A percentile compares a stretch with the other conserved stretches of the same genome.
Conservation (phyloP, 1,140 invertebrate genomes). For the Acromyrmex heyeri region DNA sequence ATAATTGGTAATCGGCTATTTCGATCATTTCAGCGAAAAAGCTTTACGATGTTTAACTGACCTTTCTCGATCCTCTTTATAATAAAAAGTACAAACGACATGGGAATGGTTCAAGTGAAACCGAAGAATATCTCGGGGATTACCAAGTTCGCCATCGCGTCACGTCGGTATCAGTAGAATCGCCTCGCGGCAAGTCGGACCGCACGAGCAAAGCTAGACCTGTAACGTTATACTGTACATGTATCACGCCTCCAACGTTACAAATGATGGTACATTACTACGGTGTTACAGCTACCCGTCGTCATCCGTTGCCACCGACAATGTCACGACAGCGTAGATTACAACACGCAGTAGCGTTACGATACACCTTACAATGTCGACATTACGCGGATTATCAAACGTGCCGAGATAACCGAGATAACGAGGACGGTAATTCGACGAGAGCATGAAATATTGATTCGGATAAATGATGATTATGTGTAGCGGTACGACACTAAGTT, state of each 20-base stretch:
- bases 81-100: not conserved
- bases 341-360: not conserved
- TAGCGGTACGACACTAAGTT: not conserved
- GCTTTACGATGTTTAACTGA: not conserved
- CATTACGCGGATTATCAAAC: conserved; percentile 12
- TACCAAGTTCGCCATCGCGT: not conserved
- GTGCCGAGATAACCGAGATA: conserved; percentile 1
- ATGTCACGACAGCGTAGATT: conserved; percentile 8
- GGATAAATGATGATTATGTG: not conserved
- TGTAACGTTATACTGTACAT: not conserved
- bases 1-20: not conserved
- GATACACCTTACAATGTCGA: not conserved
- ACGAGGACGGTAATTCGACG: not conserved
- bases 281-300: conserved; percentile 6
- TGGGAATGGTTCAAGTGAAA: not conserved
- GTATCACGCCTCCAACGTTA: conserved; percentile 21
- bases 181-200: conserved; percentile 3
- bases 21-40: not conserved
- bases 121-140: not conserved
- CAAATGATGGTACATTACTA: conserved; percentile 27
- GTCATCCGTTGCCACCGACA: not conserved
- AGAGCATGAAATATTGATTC: conserved; percentile 24
- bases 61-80: not conserved
- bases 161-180: conserved; percentile 11
- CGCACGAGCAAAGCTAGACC: not conserved